These are phyloP conservation scores for Oreocharis arfaki DNA, from an alignment of 2,113 vertebrate species.

Conservation along the genomic window DNA sequence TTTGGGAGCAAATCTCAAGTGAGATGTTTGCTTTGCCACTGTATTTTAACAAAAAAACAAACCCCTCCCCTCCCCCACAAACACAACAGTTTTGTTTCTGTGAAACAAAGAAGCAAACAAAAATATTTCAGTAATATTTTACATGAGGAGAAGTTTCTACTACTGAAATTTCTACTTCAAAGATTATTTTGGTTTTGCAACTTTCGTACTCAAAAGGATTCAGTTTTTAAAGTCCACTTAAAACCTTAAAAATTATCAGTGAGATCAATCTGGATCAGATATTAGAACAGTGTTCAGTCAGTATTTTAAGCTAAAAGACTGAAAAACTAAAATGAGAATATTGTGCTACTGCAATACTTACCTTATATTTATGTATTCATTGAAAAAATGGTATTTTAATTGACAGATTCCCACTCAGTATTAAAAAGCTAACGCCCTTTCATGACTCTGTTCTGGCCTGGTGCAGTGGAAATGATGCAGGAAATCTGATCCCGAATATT, in stretches of 20 bases:
- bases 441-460: not conserved
- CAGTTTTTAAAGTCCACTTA: not conserved
- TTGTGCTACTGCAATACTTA: not conserved
- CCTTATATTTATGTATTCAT: not conserved
- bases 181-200: not conserved
- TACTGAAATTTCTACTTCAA: not conserved
- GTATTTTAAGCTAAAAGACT: not conserved
- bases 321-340: not conserved
- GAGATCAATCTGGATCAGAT: not conserved
- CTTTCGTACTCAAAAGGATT: not conserved
- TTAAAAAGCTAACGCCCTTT: not conserved
- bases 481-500: not conserved
- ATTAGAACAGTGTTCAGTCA: not conserved
- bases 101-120: not conserved
- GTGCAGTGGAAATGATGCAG: not conserved
- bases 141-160: not conserved
- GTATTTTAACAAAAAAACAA: not conserved
- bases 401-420: not conserved
- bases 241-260: not conserved
- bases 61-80: no score
- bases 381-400: not conserved
- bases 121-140: not conserved
- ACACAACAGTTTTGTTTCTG: not conserved
- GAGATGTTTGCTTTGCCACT: not conserved
- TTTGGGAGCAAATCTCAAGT: not conserved